phyloP scores from a whole-genome alignment of 2,797 vertebrate species.

The Nothura maculosa region DNA sequence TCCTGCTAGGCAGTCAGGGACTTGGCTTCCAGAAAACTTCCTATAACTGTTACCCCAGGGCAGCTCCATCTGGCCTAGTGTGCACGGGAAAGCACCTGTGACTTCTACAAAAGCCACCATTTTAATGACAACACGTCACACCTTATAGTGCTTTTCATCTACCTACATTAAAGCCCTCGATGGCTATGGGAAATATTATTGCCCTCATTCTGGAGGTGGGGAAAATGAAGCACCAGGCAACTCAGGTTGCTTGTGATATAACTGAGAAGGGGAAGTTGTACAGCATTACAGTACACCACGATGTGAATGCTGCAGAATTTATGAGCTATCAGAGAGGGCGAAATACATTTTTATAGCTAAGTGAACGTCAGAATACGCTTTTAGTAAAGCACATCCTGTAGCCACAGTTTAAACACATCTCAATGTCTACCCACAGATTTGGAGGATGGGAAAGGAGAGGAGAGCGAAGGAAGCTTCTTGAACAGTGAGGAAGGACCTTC shows the following conservation, averaged over 20 bases:
- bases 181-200: not conserved
- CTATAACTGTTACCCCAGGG: not conserved
- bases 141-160: not conserved
- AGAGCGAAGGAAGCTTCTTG: not conserved
- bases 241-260: not conserved
- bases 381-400: not conserved
- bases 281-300: not conserved
- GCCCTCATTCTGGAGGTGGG: not conserved
- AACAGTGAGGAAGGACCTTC: not conserved
- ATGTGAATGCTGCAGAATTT: not conserved
- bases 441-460: not conserved
- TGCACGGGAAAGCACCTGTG: accelerated
- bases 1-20: not conserved
- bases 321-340: not conserved
- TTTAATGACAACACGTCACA: not conserved
- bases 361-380: not conserved
- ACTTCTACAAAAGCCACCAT: not conserved
- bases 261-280: not conserved
- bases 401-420: not conserved
- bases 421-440: not conserved
- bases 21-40: not conserved
- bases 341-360: not conserved
- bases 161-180: not conserved
- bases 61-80: not conserved
- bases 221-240: not conserved